A percentile compares a stretch with the other conserved stretches of the same genome.
Evolutionary conservation across 2,113 vertebrate species (phyloP).

Genomic region (Danionella cerebrum): DNA sequence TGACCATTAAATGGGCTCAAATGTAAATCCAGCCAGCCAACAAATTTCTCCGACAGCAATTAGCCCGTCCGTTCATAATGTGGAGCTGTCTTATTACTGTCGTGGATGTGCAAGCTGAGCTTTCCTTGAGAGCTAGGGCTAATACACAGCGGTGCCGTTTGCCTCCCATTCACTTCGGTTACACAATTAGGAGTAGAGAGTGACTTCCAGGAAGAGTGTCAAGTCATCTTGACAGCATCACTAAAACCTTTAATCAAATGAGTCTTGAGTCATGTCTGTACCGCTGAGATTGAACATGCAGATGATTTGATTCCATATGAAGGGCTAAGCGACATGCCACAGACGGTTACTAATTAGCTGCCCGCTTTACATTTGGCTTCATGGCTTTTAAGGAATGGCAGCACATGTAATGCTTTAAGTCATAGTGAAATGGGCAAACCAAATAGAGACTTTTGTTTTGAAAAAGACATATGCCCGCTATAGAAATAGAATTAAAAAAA

Average conservation of each 20-base stretch:
- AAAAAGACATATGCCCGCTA: too few relatives aligned
- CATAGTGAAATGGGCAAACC: too few relatives aligned
- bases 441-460: too few relatives aligned
- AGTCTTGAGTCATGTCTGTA: not conserved
- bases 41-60: conserved; percentile 56
- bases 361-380: not conserved
- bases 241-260: not conserved
- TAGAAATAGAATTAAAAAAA: too few relatives aligned
- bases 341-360: not conserved
- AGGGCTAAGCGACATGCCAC: not conserved
- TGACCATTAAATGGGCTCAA: conserved; percentile 57
- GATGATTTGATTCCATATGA: not conserved
- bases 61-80: conserved; percentile 57
- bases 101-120: conserved; percentile 26
- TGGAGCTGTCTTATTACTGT: conserved; percentile 48
- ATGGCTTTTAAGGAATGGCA: too few relatives aligned
- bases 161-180: not conserved
- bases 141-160: conserved; percentile 8
- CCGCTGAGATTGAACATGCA: not conserved
- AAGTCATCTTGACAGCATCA: not conserved
- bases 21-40: conserved; percentile 50
- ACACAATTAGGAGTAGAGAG: not conserved
- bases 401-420: not conserved
- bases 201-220: not conserved
- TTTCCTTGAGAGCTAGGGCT: conserved; percentile 17